These are phyloP conservation scores for Varanus komodoensis DNA, from an alignment of 2,113 vertebrate genomes.

Conservation along the genomic window DNA sequence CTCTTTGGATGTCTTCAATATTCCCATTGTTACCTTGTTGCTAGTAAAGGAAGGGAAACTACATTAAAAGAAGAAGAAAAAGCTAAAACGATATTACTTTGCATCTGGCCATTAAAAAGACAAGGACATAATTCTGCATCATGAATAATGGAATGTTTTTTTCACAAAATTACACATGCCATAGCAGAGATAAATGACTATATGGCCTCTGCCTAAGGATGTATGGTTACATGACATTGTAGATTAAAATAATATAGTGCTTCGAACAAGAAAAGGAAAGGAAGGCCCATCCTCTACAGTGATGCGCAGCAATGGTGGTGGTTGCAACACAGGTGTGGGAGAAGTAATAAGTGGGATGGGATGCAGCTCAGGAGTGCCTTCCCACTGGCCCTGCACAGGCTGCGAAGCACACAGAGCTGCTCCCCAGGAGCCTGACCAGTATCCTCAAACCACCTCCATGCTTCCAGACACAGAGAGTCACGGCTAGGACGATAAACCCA, in stretches of 20 bases:
- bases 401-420: background rate
- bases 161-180: background rate
- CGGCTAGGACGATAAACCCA: too few species aligned
- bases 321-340: background rate
- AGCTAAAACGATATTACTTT: background rate
- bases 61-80: background rate
- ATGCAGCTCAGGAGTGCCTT: background rate
- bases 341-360: too few species aligned
- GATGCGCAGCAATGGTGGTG: background rate
- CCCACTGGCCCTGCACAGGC: background rate
- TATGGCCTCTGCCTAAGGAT: background rate
- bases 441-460: background rate
- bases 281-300: background rate
- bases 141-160: constrained; percentile 22
- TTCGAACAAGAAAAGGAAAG: background rate
- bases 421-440: background rate
- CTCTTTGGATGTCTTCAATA: constrained; percentile 65
- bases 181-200: background rate
- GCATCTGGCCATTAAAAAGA: background rate
- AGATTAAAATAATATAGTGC: background rate
- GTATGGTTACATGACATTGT: background rate
- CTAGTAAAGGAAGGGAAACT: constrained; percentile 38
- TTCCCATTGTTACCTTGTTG: constrained; percentile 68
- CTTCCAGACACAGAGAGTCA: too few species aligned
- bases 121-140: background rate